A percentile compares a stretch with the other conserved stretches of the same genome.
phyloP scores from a whole-genome alignment of 37 sponge, comb jelly and placozoan genomes.

The Cliona cf. orientalis region DNA sequence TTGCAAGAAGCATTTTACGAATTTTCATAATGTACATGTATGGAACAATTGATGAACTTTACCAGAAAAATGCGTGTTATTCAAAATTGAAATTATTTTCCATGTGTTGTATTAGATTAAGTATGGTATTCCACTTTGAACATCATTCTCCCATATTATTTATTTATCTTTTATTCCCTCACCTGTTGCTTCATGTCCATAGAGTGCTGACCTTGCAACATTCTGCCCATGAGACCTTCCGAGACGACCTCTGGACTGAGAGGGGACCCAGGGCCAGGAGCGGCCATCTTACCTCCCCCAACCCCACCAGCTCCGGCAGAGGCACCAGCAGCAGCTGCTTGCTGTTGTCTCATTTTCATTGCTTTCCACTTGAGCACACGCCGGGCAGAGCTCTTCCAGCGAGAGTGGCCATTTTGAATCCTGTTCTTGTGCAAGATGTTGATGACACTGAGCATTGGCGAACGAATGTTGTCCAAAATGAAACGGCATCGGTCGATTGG shows the following conservation, averaged over 20 bases:
- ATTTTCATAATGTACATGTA: too few species aligned
- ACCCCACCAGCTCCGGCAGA: neutral
- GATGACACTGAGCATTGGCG: conserved; percentile 55
- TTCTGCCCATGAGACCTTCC: neutral
- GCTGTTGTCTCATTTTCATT: neutral
- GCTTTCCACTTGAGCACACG: conserved; percentile 31
- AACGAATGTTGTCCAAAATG: conserved; percentile 79
- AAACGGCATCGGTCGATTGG: conserved; percentile 86
- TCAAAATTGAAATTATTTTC: too few species aligned
- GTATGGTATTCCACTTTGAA: too few species aligned
- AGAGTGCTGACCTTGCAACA: neutral
- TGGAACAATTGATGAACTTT: too few species aligned
- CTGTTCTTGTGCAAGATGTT: conserved; percentile 41
- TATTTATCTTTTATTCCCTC: too few species aligned
- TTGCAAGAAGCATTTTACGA: too few species aligned
- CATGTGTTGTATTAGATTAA: too few species aligned
- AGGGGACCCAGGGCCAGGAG: neutral
- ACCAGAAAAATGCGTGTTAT: too few species aligned
- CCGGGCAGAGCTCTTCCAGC: conserved; percentile 34
- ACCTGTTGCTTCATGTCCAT: conserved; percentile 50
- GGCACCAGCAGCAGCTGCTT: neutral
- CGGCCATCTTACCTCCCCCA: conserved; percentile 3
- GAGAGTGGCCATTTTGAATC: conserved; percentile 29
- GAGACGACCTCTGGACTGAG: neutral
- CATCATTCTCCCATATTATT: too few species aligned